A percentile compares a stretch with the other conserved stretches of the same genome.
Evolutionary conservation across 1,140 invertebrate genomes (phyloP).

Genomic region (Halictus rubicundus): DNA sequence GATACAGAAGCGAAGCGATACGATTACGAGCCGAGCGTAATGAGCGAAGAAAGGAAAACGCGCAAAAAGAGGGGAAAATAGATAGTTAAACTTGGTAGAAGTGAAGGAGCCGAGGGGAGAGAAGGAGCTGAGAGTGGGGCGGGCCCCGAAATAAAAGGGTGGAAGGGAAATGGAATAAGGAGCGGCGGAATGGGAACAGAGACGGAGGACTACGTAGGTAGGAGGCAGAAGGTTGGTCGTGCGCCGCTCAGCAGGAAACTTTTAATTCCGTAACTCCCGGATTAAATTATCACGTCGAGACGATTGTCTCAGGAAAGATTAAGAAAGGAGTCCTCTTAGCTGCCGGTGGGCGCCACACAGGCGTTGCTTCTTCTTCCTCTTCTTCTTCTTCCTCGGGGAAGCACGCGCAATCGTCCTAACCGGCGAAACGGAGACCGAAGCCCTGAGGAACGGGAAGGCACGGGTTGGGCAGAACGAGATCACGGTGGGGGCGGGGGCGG

Average conservation of each 20-base stretch:
- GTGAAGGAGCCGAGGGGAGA: not conserved
- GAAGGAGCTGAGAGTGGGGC: not conserved
- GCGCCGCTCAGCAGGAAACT: conserved; percentile 74
- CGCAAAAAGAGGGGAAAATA: conserved; percentile 11
- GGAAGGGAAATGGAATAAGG: not conserved
- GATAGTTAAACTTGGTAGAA: conserved; percentile 19
- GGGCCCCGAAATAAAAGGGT: not conserved
- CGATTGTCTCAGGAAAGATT: conserved; percentile 75
- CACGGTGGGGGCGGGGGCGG: not conserved
- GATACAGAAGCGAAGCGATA: conserved; percentile 9
- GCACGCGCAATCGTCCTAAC: conserved; percentile 52
- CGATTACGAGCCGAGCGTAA: conserved; percentile 1
- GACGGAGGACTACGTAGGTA: not conserved
- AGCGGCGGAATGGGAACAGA: not conserved
- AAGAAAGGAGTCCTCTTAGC: conserved; percentile 67
- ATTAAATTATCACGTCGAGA: conserved; percentile 77
- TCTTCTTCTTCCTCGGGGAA: conserved; percentile 47
- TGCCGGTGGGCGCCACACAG: conserved; percentile 46
- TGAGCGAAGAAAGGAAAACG: conserved; percentile 20
- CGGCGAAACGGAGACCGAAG: not conserved
- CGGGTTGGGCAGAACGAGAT: not conserved
- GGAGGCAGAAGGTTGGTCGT: conserved; percentile 53
- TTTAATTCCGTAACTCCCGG: conserved; percentile 77
- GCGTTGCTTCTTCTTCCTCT: conserved; percentile 56
- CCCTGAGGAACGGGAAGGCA: not conserved